Evolutionary conservation across 1,140 invertebrate species (phyloP).

Genomic region (Bombus cullumanus): DNA sequence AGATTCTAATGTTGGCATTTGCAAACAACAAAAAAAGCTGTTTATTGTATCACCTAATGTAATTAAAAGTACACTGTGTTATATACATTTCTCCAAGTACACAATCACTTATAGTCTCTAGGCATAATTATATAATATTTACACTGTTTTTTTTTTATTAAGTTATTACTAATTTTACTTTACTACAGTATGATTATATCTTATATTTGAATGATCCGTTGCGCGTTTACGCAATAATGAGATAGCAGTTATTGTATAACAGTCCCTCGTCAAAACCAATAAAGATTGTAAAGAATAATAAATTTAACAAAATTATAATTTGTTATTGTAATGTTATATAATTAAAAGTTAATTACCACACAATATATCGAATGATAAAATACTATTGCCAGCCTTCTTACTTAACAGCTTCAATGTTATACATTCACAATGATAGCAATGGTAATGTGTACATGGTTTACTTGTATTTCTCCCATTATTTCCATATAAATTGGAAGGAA

Average conservation of each 20-base stretch:
- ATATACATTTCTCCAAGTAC: conserved; percentile 83
- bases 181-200: conserved; percentile 76
- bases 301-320: conserved; percentile 78
- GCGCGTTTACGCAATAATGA: conserved; percentile 76
- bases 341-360: conserved; percentile 79
- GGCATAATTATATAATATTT: conserved; percentile 79
- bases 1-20: conserved; percentile 70
- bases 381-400: conserved; percentile 75
- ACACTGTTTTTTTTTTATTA: conserved; percentile 74
- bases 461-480: conserved; percentile 31
- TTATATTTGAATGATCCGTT: conserved; percentile 64
- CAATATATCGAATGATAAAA: conserved; percentile 78
- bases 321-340: conserved; percentile 73
- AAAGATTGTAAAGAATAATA: conserved; percentile 77
- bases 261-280: conserved; percentile 81
- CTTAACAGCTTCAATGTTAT: conserved; percentile 52
- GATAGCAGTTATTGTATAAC: conserved; percentile 81
- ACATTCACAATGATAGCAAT: conserved; percentile 56
- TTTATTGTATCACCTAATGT: conserved; percentile 81
- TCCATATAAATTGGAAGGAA: conserved; percentile 32
- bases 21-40: conserved; percentile 83
- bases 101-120: conserved; percentile 81
- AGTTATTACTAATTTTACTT: conserved; percentile 75
- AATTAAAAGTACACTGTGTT: conserved; percentile 83
- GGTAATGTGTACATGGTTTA: conserved; percentile 41